Base-by-base conservation (phyloP, 2,888 invertebrate species). In the Rhingia campestris region DNA sequence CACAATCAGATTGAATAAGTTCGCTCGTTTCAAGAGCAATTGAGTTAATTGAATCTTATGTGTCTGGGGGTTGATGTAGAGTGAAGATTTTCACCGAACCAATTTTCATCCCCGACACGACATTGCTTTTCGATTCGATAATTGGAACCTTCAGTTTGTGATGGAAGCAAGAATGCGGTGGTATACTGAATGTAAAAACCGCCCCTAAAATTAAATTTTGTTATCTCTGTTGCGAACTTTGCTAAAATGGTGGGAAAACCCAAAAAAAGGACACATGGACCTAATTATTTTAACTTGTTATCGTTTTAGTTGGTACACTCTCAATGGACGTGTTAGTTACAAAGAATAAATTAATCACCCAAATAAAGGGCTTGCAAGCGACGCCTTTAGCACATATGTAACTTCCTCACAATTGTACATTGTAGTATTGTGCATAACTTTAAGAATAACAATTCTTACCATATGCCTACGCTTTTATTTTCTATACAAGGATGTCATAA, bases 1-100 rank as follows among this genome's bases (percentile, higher is more conserved):
- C 73, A n/a, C 66, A 74, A 74, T 73, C 69, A 81, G 61, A 81
- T 75, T 53, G 63, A 75, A 81, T 64, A 64, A 81, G 70, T 76
- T 76, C 41, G 64, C 53, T 81, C 70, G 70, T 76, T 81, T 76
- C 56, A 76, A 81, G 70, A 76, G 81, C 81, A 69, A 69, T 69
- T 67, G 67, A 67, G 67, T 67, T 73, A 73, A 73, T 73, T 74
- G 64, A 74, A 58, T 74, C 47, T 37, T 61, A 73, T 73, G 73
- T 73, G 63, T 63, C 70, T 69, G 41, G 45, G 32, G 37, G 2
- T 51, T 30, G 4, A 32, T 12, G 1, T 9, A 9, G 53, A 47
- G 35, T 33, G 43, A 49, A 66, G 61, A 22, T 53, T 41, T 64
- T 43, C 59, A 59, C 39, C 35, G 49, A 61, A 53, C 53, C 69